Conservation (phyloP, 2,797 vertebrate species). For the Poecilia wingei region DNA sequence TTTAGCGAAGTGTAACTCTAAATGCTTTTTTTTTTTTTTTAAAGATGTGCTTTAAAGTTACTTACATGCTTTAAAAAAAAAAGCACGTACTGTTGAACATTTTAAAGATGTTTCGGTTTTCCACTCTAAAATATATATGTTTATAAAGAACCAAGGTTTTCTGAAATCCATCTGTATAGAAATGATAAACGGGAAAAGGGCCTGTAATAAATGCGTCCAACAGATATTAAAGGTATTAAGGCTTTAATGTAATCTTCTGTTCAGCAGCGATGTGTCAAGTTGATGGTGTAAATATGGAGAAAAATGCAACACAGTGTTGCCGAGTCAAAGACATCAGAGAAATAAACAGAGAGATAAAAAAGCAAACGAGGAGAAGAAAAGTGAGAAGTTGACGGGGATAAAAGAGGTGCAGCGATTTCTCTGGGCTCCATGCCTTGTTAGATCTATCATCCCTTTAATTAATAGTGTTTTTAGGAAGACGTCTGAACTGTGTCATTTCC, state of each 20-base stretch:
- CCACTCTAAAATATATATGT: not conserved
- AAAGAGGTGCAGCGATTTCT: slow-evolving; percentile 76
- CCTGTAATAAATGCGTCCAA: not conserved
- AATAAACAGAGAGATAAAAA: slow-evolving; percentile 8
- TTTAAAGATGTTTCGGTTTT: not conserved
- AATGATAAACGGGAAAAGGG: not conserved
- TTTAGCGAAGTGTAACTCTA: not conserved
- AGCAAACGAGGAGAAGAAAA: slow-evolving; percentile 27
- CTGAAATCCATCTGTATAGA: not conserved
- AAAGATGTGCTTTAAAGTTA: not conserved
- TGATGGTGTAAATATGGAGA: not conserved
- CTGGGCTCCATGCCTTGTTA: slow-evolving; percentile 92
- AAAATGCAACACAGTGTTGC: not conserved
- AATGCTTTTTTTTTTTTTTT: not conserved
- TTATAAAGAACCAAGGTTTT: not conserved
- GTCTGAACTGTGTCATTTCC: slow-evolving; percentile 99
- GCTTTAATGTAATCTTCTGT: slow-evolving; percentile 1
- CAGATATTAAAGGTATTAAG: not conserved
- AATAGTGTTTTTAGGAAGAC: slow-evolving; percentile 99
- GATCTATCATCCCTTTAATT: slow-evolving; percentile 99
- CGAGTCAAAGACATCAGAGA: slow-evolving; percentile 5
- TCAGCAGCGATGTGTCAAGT: not conserved
- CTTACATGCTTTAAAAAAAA: not conserved
- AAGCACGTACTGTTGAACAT: not conserved
- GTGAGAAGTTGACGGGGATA: slow-evolving; percentile 23